Evolutionary conservation across 1,140 invertebrate genomes (phyloP), one percentile per base, ranked within the genome.

Genomic region (Drosophila ananassae): DNA sequence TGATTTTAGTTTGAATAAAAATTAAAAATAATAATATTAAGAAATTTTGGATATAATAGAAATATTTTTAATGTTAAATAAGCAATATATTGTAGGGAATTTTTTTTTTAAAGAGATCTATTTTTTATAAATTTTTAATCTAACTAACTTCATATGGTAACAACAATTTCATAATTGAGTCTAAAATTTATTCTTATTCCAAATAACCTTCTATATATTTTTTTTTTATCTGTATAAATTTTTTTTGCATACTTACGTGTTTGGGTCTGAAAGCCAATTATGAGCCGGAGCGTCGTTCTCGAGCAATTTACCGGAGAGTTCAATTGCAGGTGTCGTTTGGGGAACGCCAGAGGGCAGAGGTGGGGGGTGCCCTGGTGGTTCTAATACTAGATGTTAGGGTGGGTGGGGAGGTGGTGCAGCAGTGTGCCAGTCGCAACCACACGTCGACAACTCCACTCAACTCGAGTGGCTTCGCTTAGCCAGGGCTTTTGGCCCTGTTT

Each of bases 261-360:
- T n/a, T 7, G 8, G 24, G 28, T 3, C 50, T 28, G 53, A 57
- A 54, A 69, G 67, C 41, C 66, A 68, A 69, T 69, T 69, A 69
- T 68, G 66, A 68, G 30, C 64, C 21, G 32, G 8, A 37, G 63
- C 59, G 28, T 17, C 25, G 63, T 28, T 44, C 46, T 32, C 46
- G 32, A 61, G 48, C 69, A 73, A 72, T 73, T 73, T 73, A 3
- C 37, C 46, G 34, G 10, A 47, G 39, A 47, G 39, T 60, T 73
- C 69, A 72, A 52, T 53, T 72, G 55, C 67, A 72, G 69, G 56
- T 32, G 32, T 32, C 34, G 34, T 37, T 37, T 5, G 5, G 25
- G 25, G 25, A 28, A 4, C 2, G 24, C 2, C 24, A 25, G 24
- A 25, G 25, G 25, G 25, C 32, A 32, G 32, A 8, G 7, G 2